Base-by-base conservation (phyloP, 1,140 invertebrate species). In the Philaenus spumarius region DNA sequence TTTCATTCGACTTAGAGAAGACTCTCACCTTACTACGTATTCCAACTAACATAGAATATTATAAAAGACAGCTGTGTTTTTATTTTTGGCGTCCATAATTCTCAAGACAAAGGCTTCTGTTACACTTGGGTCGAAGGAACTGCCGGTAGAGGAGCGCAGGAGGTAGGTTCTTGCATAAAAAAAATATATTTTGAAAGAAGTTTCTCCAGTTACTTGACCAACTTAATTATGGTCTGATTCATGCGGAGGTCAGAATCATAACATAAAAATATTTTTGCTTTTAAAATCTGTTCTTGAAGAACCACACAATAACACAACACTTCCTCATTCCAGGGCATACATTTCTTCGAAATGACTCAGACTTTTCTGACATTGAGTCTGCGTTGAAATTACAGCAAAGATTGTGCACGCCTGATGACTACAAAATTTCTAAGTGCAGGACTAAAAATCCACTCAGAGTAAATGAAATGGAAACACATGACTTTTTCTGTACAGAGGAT, bases 311-410 rank as follows among this genome's bases (percentile, higher is more conserved):
- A 30, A 67, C 54, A 35, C 39, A 66, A n/a, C 66, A 63, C 50
- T 73, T 64, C 64, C 51, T 73, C 26, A 59, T 66, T 37, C 64
- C 67, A 17, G 69, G 69, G 2, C 71, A 73, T 55, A 67, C 56
- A 26, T 73, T 70, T 55, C 55, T 74, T 20, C 65, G 66, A 2
- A 73, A 72, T 62, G 69, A 74, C 55, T 64, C 60, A 17, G 67
- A 72, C 50, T 71, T 72, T 56, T 42, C 55, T 14, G 66, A 69
- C 58, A 66, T 73, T 48, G 69, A 71, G 59, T 58, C 42, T 40
- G 40, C 37, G 4, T 58, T 73, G 7, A 72, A 72, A 66, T 14
- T 60, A 20, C 61, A 70, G 34, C 53, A 68, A 52, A 30, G 67
- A 26, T 35, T 70, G 20, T 72, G 70, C 51, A 58, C 63, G 11